A percentile compares a stretch with the other conserved stretches of the same genome.
These are phyloP conservation scores for Trichonephila inaurata DNA, from an alignment of 1,140 invertebrate species.

Conservation along the genomic window DNA sequence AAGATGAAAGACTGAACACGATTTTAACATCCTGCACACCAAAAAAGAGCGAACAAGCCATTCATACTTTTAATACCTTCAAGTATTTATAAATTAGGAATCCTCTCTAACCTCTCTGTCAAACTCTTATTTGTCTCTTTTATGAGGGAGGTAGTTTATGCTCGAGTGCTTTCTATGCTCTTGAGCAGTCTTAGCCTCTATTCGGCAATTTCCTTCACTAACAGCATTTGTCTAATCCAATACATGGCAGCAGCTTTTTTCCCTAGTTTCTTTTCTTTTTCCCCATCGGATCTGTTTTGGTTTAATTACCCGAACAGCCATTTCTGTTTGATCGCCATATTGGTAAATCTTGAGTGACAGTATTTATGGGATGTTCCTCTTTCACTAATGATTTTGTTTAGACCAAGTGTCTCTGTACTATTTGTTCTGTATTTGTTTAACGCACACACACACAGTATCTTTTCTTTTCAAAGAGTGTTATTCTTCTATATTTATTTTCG, in stretches of 20 bases:
- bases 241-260: constrained; percentile 11
- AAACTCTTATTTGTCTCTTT: neutral
- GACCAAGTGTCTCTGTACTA: neutral
- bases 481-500: neutral
- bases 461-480: neutral
- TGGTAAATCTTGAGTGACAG: constrained; percentile 18
- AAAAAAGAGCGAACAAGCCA: neutral
- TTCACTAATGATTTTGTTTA: constrained; percentile 34
- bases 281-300: neutral
- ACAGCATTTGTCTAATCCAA: constrained; percentile 59
- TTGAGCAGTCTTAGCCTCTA: neutral
- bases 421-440: neutral
- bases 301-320: constrained; percentile 18
- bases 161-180: neutral
- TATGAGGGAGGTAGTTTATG: neutral
- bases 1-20: neutral
- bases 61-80: neutral
- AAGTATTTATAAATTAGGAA: neutral
- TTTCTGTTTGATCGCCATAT: constrained; percentile 7
- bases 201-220: neutral
- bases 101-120: neutral
- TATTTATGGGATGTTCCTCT: neutral
- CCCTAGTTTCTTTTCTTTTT: neutral
- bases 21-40: neutral
- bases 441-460: neutral